Percentiles rank a stretch among this genome's conserved stretches.
Conservation (phyloP, 2,113 vertebrate species). For the Cercopithecus mona region DNA sequence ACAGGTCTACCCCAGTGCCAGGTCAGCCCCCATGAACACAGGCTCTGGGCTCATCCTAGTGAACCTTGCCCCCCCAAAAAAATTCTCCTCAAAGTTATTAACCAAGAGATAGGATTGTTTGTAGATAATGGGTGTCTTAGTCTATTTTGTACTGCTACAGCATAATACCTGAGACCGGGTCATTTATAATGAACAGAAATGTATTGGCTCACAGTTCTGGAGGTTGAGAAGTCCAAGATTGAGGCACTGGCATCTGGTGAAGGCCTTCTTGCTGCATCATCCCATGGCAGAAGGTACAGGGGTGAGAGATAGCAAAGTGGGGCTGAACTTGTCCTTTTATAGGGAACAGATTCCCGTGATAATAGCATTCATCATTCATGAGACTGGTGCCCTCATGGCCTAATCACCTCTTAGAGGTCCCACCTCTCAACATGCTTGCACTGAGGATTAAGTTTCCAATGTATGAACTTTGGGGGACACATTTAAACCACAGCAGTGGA, state of each 20-base stretch:
- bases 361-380: neutral
- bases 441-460: neutral
- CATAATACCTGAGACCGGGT: neutral
- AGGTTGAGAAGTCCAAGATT: neutral
- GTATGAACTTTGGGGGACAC: neutral
- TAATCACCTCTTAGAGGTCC: neutral
- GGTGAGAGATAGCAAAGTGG: neutral
- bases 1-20: neutral
- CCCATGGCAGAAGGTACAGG: neutral
- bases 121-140: neutral
- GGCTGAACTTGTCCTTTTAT: neutral
- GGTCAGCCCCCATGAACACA: too few relatives aligned
- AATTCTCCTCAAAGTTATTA: neutral
- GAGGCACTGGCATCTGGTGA: neutral
- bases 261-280: neutral
- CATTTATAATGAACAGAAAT: neutral
- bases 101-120: neutral
- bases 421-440: neutral
- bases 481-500: neutral
- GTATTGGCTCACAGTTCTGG: neutral
- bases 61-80: fast-evolving
- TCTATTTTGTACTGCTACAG: neutral
- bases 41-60: neutral
- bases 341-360: neutral
- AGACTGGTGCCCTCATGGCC: neutral